Conservation (phyloP, 2,113 vertebrate genomes). For the Uropsilus gracilis region DNA sequence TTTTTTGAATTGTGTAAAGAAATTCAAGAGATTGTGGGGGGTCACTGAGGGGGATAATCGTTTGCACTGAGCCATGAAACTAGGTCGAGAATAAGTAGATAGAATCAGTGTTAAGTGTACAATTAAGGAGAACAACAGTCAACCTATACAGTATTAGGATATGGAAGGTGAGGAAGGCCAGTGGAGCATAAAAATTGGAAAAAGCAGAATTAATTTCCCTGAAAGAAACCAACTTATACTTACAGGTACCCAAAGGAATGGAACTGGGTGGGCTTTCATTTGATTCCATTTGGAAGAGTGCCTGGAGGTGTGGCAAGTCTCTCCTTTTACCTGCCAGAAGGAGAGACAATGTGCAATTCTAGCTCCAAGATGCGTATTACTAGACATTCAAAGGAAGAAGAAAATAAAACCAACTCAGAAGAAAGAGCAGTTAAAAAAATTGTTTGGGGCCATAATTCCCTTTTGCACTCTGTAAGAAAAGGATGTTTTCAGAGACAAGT, state of each 20-base stretch:
- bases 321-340: slow-evolving; percentile 41
- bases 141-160: slow-evolving; percentile 8
- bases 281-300: slow-evolving; percentile 49
- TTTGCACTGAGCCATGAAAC: slow-evolving; percentile 61
- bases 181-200: slow-evolving; percentile 40
- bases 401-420: slow-evolving; percentile 47
- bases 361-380: slow-evolving; percentile 23
- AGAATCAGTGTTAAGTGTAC: slow-evolving; percentile 49
- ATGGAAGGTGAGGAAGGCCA: slow-evolving; percentile 19
- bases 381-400: slow-evolving; percentile 59
- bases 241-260: neutral
- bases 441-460: slow-evolving; percentile 55
- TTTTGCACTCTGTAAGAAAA: slow-evolving; percentile 53
- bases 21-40: neutral
- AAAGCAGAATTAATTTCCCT: slow-evolving; percentile 51
- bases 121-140: slow-evolving; percentile 55
- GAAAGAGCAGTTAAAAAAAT: slow-evolving; percentile 57
- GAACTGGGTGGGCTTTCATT: slow-evolving; percentile 24
- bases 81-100: slow-evolving; percentile 41
- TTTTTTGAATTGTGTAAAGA: slow-evolving; percentile 47
- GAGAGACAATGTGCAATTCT: slow-evolving; percentile 51
- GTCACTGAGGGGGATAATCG: slow-evolving; percentile 24
- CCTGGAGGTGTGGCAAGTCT: neutral
- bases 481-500: slow-evolving; percentile 59
- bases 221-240: slow-evolving; percentile 26